Conservation (phyloP, 2,888 invertebrate genomes). For the Cylindroiulus punctatus region DNA sequence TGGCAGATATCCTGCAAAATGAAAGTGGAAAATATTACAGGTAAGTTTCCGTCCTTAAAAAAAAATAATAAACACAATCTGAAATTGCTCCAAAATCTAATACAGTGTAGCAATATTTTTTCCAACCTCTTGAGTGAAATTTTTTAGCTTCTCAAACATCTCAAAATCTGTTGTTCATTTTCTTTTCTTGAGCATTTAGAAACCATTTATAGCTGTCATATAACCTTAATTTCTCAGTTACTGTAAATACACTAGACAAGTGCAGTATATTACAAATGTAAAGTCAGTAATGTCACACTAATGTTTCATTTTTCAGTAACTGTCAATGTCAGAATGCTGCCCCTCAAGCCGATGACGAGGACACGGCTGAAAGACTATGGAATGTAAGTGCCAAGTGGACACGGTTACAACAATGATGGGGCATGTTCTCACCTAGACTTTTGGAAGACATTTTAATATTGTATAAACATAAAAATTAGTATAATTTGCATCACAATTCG, state of each 20-base stretch:
- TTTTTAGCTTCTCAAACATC: too few relatives aligned
- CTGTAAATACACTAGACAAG: too few relatives aligned
- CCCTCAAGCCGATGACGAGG: constrained; percentile 70
- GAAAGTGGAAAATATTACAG: constrained; percentile 78
- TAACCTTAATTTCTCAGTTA: too few relatives aligned
- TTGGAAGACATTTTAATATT: not conserved
- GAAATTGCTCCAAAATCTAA: too few relatives aligned
- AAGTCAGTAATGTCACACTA: too few relatives aligned
- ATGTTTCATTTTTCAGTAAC: constrained; percentile 70
- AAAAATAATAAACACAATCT: not conserved
- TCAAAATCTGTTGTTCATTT: too few relatives aligned
- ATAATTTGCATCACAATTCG: not conserved
- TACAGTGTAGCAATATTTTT: too few relatives aligned
- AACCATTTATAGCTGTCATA: too few relatives aligned
- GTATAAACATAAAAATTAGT: constrained; percentile 12
- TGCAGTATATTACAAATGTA: too few relatives aligned
- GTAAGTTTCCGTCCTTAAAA: constrained; percentile 67
- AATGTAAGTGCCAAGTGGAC: constrained; percentile 85
- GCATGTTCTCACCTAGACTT: not conserved
- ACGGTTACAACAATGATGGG: constrained; percentile 57
- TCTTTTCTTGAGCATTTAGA: too few relatives aligned
- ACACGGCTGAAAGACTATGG: constrained; percentile 77
- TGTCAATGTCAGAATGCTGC: constrained; percentile 70
- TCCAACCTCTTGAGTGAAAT: too few relatives aligned
- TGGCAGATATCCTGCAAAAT: constrained; percentile 73